phyloP scores from a whole-genome alignment of 2,888 invertebrate genomes.

The Oscheius onirici region DNA sequence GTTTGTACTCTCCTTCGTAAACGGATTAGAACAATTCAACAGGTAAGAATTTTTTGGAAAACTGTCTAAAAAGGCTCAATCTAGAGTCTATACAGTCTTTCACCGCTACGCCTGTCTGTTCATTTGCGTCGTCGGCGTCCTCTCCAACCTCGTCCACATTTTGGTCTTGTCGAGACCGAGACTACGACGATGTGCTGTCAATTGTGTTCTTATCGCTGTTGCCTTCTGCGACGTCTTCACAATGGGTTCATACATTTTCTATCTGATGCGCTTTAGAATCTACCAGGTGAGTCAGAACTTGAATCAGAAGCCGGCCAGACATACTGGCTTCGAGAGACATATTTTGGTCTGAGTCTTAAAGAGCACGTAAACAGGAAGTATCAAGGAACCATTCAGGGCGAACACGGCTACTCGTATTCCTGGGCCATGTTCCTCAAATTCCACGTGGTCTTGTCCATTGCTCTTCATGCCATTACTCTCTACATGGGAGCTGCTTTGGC shows the following conservation, averaged over 20 bases:
- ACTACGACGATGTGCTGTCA: constrained; percentile 57
- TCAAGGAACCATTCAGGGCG: constrained; percentile 45
- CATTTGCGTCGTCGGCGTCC: constrained; percentile 59
- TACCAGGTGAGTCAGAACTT: constrained; percentile 47
- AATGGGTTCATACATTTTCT: constrained; percentile 58
- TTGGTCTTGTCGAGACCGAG: constrained; percentile 51
- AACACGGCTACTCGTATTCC: constrained; percentile 47
- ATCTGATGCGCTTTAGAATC: constrained; percentile 56
- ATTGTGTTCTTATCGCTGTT: constrained; percentile 59
- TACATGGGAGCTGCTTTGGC: constrained; percentile 63
- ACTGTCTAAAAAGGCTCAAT: constrained; percentile 6
- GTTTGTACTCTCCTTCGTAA: constrained; percentile 44
- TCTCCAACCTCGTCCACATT: constrained; percentile 60
- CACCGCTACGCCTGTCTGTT: constrained; percentile 59
- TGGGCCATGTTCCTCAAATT: constrained; percentile 55
- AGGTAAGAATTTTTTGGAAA: constrained; percentile 31
- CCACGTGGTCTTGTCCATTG: constrained; percentile 61
- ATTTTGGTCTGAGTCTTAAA: not conserved
- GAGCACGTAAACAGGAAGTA: not conserved
- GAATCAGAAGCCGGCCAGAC: not conserved
- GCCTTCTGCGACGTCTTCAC: constrained; percentile 63
- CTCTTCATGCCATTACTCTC: constrained; percentile 61
- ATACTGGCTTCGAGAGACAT: not conserved
- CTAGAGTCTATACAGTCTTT: constrained; percentile 58
- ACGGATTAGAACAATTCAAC: constrained; percentile 53